phyloP scores from a whole-genome alignment of 2,113 vertebrate species.

The Setophaga petechia region DNA sequence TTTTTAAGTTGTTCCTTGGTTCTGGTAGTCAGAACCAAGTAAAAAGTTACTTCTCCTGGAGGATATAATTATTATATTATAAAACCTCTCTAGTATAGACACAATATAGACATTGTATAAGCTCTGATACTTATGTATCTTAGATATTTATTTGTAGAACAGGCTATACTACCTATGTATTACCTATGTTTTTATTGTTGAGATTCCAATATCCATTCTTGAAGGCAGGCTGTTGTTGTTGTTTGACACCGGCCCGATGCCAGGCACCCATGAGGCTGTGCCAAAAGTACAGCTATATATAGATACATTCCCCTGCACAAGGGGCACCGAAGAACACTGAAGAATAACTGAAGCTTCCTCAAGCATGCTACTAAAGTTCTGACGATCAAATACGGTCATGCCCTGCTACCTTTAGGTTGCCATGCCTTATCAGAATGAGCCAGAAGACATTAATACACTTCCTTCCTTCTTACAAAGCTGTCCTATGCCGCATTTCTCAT shows the following conservation, averaged over 20 bases:
- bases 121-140: background rate
- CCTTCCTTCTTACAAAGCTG: background rate
- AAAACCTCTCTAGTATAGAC: too few relatives aligned
- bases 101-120: background rate
- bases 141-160: background rate
- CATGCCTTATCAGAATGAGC: background rate
- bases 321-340: background rate
- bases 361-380: background rate
- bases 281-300: background rate
- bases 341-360: background rate
- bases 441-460: background rate
- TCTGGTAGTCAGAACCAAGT: background rate
- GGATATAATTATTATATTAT: background rate
- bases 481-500: rapidly evolving
- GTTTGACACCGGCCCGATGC: background rate
- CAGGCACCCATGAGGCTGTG: background rate
- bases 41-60: background rate
- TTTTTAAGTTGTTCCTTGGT: background rate
- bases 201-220: background rate
- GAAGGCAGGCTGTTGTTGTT: background rate
- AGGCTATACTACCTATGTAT: background rate
- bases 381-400: background rate
- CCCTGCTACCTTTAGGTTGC: background rate
- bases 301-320: background rate
- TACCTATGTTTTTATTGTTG: background rate